Base-by-base conservation (phyloP, 2,113 vertebrate species). In the Macquaria ambigua region DNA sequence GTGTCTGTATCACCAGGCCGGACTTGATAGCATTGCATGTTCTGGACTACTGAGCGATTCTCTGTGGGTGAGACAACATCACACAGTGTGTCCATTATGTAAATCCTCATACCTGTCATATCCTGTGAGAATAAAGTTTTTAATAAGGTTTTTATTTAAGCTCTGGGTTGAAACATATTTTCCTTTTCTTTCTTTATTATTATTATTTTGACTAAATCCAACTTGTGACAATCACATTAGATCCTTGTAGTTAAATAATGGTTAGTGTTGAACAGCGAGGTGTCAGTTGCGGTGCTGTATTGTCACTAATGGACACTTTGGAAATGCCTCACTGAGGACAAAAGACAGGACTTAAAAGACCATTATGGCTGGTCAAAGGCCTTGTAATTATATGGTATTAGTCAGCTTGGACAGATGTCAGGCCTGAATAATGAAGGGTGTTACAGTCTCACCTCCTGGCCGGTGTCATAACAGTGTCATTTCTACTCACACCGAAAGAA, bases 381-480 rank as follows among this genome's bases (percentile, higher is more conserved):
- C 77, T 46, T 70, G 58, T 92, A 87, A 93, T 93, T 77, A 89
- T 43, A 82, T 80, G 77, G 62, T 66, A 48, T 89, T 74, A 67
- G 82, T 77, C 41, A 56, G 34, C 66, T 53, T 50, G 62, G 89
- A 89, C 92, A 93, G 89, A 92, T 94, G 93, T 93, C 90, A 90
- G 89, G 80, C 77, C 79, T 79, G 64, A 89, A 84, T 94, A 90
- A 93, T 92, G 74, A 89, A 79, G 85, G 92, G 88, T 90, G 88
- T 91, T 79, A 75, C 77, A 37, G 74, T 80, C 83, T 90, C 66
- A 88, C 56, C 75, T 66, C 28, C 79, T 62, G 55, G 31, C 34
- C 5, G 52, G 50, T 46, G 69, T 56, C 81, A 81, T 78, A 82
- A 73, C 62, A 37, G 21, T 52, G 58, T 83, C 53, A 84, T 61